Evolutionary conservation across 1,140 invertebrate species (phyloP), one percentile per base, ranked within the genome.

Genomic region (Lepeophtheirus salmonis): DNA sequence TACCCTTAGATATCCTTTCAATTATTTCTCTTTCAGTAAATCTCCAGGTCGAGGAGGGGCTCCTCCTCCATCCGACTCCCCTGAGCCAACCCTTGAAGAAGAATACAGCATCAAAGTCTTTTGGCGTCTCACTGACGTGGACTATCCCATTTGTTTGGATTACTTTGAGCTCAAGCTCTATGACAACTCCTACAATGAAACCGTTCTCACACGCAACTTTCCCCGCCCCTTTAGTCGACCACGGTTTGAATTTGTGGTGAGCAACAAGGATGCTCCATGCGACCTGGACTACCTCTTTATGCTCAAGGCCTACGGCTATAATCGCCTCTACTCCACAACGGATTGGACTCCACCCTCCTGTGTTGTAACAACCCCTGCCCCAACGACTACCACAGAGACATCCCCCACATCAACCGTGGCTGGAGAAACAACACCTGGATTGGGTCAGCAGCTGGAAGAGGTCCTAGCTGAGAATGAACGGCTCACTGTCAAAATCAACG

Each of bases 291-390:
- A 57, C 21, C 23, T 24, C 16, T 57, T 57, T n/a, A 26, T 26
- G 17, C 22, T 57, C 55, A 26, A 30, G 13, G 55, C 26, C 22
- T 57, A 23, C 21, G 55, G 55, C 22, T 57, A 23, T 14, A 57
- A 24, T 2, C 21, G 26, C 17, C 13, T 24, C 2, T 17, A 17
- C 55, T 26, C 55, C 13, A 2, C 16, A 21, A 26, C 22, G 3
- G 23, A 55, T 16, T 61, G 59, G 59, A 61, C 59, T 22, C 59
- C 59, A 17, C 59, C 59, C 51, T 56, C 48, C 24, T 61, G 59
- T 20, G 25, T 61, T 22, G 14, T 53, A 20, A 61, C 59, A 52
- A 61, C 59, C 10, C 57, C 59, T 4, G 59, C 49, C 10, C 59
- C 59, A 1, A 61, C 59, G 2, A 22, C 59, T 2, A 61, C 59